These are phyloP conservation scores for Myrmecophaga tridactyla DNA, from an alignment of 2,113 vertebrate genomes.

Conservation along the genomic window DNA sequence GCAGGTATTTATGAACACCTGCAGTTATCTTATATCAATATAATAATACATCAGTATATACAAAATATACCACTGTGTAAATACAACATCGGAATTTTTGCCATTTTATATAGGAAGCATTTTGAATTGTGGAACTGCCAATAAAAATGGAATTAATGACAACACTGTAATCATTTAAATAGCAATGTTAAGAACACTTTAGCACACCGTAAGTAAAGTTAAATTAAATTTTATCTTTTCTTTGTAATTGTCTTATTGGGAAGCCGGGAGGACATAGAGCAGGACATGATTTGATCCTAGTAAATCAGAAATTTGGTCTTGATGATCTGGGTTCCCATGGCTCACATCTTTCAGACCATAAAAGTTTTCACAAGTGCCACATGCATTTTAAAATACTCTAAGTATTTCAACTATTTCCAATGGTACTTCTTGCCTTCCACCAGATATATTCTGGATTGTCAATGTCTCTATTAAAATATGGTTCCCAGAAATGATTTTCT, in stretches of 20 bases:
- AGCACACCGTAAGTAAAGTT: not conserved
- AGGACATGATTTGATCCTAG: not conserved
- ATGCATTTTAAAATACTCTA: conserved; percentile 7
- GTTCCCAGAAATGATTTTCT: not conserved
- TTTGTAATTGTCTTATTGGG: not conserved
- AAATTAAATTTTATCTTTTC: not conserved
- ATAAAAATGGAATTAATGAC: not conserved
- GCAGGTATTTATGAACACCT: not conserved
- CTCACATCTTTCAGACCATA: not conserved
- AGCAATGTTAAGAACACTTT: not conserved
- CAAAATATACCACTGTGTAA: not conserved
- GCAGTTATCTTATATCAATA: not conserved
- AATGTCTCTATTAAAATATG: not conserved
- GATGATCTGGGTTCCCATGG: not conserved
- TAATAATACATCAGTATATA: not conserved
- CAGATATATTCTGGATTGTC: not conserved
- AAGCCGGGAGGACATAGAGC: not conserved
- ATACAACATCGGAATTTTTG: not conserved
- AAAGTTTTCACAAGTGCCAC: not conserved
- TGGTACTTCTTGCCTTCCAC: not conserved
- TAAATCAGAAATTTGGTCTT: not conserved
- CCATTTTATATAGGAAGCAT: not conserved
- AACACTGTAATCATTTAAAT: not conserved
- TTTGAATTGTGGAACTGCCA: not conserved
- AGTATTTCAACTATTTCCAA: not conserved